phyloP scores from a whole-genome alignment of 2,888 invertebrate species.

The Eudemis profundana region DNA sequence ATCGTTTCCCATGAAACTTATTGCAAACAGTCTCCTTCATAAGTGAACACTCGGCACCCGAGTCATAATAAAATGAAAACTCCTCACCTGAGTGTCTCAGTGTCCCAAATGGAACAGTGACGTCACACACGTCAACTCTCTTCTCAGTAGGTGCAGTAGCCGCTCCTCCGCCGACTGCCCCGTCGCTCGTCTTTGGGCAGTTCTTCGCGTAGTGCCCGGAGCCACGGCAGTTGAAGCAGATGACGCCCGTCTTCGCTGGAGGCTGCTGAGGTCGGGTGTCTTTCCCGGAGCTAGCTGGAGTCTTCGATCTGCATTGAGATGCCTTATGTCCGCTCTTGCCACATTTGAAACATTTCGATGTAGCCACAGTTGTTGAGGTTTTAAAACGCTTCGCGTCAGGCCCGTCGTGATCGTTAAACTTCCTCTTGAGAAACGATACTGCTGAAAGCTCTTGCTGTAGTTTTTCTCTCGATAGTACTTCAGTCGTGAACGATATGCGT shows the following conservation, averaged over 20 bases:
- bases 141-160: neutral
- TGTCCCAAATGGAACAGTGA: neutral
- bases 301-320: neutral
- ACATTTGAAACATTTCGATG: constrained; percentile 10
- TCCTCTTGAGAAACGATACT: neutral
- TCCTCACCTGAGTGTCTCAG: constrained; percentile 45
- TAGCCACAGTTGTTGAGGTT: neutral
- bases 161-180: constrained; percentile 25
- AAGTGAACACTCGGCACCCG: constrained; percentile 50
- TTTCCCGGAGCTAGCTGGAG: no score
- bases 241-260: no score
- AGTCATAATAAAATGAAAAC: constrained; percentile 47
- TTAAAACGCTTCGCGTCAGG: neutral
- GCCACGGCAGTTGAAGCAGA: no score
- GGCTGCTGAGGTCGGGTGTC: no score
- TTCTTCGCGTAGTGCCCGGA: no score
- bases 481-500: constrained; percentile 10
- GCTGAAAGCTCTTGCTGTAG: constrained; percentile 6
- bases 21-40: constrained; percentile 42
- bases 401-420: neutral
- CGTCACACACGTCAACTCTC: constrained; percentile 17
- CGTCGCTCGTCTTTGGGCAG: constrained; percentile 2
- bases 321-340: constrained; percentile 3
- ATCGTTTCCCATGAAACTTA: constrained; percentile 44
- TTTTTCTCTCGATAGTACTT: neutral